phyloP scores from a whole-genome alignment of 2,113 vertebrate species.

The Taxidea taxus region DNA sequence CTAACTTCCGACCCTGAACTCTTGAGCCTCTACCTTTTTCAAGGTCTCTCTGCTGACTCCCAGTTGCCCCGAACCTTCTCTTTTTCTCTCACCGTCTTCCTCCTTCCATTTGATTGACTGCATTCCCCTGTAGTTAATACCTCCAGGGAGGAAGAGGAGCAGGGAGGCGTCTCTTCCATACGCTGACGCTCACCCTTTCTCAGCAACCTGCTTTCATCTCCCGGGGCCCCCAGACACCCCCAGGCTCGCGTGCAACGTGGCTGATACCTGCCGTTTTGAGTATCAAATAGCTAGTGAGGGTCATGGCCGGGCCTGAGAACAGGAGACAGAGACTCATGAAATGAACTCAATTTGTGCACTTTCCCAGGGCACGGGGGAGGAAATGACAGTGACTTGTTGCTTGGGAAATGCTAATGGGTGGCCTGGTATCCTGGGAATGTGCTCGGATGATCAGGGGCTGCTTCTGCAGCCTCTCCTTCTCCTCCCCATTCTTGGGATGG shows the following conservation, averaged over 20 bases:
- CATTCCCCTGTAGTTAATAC: background rate
- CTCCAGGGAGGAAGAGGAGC: background rate
- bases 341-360: background rate
- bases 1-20: background rate
- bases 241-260: background rate
- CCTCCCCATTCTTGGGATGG: constrained; percentile 55
- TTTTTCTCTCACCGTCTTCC: background rate
- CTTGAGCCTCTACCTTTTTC: background rate
- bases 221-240: too few relatives aligned
- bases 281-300: background rate
- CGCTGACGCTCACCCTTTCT: background rate
- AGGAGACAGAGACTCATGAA: background rate
- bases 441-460: constrained; percentile 40
- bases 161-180: accelerated
- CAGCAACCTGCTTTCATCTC: background rate
- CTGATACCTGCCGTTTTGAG: background rate
- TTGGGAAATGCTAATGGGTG: constrained; percentile 50
- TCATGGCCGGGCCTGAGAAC: background rate
- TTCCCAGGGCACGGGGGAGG: constrained; percentile 61
- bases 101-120: background rate
- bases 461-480: constrained; percentile 62
- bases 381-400: constrained; percentile 33
- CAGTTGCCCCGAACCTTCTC: background rate
- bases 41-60: background rate
- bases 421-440: constrained; percentile 71